A percentile compares a stretch with the other conserved stretches of the same genome.
Conservation (phyloP, 92 coral and sea anemone species). For the Isaurus tuberculatus region DNA sequence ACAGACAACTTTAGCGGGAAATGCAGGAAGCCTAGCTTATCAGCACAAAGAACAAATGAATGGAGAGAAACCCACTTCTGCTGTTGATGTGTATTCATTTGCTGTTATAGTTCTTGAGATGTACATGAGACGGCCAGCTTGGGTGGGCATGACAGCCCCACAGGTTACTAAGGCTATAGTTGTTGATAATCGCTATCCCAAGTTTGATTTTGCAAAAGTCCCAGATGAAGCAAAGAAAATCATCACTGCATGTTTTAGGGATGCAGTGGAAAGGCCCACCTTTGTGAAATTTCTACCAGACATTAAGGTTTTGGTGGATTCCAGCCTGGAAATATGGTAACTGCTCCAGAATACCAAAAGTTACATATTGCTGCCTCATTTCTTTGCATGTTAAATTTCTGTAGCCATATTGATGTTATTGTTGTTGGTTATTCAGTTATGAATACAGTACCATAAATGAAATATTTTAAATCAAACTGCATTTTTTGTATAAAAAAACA, state of each 20-base stretch:
- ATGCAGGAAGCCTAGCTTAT: conserved; percentile 57
- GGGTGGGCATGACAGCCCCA: conserved; percentile 39
- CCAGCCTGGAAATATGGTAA: conserved; percentile 42
- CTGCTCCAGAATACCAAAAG: background rate
- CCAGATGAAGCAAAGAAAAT: conserved; percentile 20
- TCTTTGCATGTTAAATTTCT: too few relatives aligned
- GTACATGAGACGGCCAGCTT: conserved; percentile 33
- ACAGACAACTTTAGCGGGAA: conserved; percentile 28
- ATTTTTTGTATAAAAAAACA: too few relatives aligned
- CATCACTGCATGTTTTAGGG: conserved; percentile 24
- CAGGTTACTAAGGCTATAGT: conserved; percentile 16
- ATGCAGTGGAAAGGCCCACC: conserved; percentile 10
- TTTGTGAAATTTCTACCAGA: conserved; percentile 15
- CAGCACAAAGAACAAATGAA: conserved; percentile 55
- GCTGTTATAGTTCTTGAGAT: conserved; percentile 47
- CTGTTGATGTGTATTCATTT: conserved; percentile 60
- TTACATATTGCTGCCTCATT: too few relatives aligned
- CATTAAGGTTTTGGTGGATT: conserved; percentile 16
- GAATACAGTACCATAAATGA: too few relatives aligned
- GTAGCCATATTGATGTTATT: too few relatives aligned
- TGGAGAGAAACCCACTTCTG: conserved; percentile 47
- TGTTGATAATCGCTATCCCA: conserved; percentile 11
- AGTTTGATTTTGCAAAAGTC: background rate
- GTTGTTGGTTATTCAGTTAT: too few relatives aligned
- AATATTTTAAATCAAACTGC: too few relatives aligned